Base-by-base conservation (phyloP, 2,888 invertebrate genomes). In the Tineola bisselliella region DNA sequence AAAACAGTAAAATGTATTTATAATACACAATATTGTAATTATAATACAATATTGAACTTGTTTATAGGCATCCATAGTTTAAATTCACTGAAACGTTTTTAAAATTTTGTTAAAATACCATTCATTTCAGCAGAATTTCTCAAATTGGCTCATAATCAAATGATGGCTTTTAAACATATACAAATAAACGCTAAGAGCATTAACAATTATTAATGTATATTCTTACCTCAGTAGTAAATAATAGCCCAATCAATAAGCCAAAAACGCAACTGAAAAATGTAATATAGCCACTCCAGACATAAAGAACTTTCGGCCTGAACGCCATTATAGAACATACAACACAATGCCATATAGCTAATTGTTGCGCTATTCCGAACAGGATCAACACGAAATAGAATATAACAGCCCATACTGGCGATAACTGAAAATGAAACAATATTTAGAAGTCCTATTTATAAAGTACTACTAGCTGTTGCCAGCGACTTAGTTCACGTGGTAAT, bases 281-380 rank as follows among this genome's bases (percentile, higher is more conserved):
- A 63, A 94, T 93, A 6, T 93, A 93, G 0, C 93, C 93, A 78
- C 94, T 93, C 93, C 94, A 94, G 0, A 91, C 88, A 67, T 91
- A 90, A 65, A 96, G 77, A 64, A 90, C 88, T 72, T 90, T 88
- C n/a, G 91, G 82, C 79, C 93, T 91, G 74, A 95, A 89, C 44
- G 94, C 89, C 90, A 95, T 90, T 60, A 96, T 89, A 1, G 95
- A 94, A 17, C 94, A 92, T 63, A 96, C 93, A 61, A 96, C 94
- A 70, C 94, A 94, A 73, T 96, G 95, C 96, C 96, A 96, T 71
- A 96, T 92, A 0, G 95, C 95, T 67, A 96, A 86, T 81, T 96
- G 93, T 69, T 96, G 96, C 4, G 94, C 94, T 62, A 97, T 89
- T 0, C 96, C 96, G 72, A 97, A 95, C 69, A 94, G 87, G 65